Percentiles rank a stretch among this genome's conserved stretches.
phyloP scores from a whole-genome alignment of 2,888 invertebrate genomes.

The Heliconius cydno region DNA sequence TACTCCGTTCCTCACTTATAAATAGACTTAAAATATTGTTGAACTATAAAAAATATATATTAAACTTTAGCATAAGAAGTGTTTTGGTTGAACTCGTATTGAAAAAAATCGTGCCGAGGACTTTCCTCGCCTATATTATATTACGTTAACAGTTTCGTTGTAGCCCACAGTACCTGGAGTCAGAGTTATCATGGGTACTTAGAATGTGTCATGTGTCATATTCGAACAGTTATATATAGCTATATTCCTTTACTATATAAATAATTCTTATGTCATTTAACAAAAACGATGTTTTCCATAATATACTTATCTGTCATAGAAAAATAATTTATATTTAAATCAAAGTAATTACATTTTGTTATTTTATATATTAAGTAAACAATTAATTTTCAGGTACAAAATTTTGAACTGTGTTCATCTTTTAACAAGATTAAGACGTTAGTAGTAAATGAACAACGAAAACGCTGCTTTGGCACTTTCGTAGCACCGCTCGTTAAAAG shows the following conservation, averaged over 20 bases:
- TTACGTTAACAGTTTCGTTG: too few relatives aligned
- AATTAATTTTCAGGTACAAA: not conserved
- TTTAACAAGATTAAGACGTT: constrained; percentile 4
- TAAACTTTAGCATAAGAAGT: too few relatives aligned
- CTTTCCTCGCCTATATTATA: too few relatives aligned
- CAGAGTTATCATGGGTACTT: not conserved
- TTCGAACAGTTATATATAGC: not conserved
- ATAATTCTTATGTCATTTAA: not conserved
- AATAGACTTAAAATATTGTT: too few relatives aligned
- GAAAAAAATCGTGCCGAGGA: too few relatives aligned
- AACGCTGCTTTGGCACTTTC: constrained; percentile 9
- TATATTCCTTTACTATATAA: not conserved
- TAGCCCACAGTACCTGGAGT: too few relatives aligned
- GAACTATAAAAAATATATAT: too few relatives aligned
- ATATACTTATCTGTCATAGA: too few relatives aligned
- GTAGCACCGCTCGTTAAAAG: constrained; percentile 22
- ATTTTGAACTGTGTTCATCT: not conserved
- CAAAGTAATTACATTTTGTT: not conserved
- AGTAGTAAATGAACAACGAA: constrained; percentile 17
- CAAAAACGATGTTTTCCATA: not conserved
- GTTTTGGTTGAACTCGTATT: too few relatives aligned
- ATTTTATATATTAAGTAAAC: not conserved
- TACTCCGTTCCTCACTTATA: too few relatives aligned
- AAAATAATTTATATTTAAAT: too few relatives aligned
- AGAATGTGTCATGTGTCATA: not conserved